Conservation (phyloP, 2,797 vertebrate species). For the Propithecus deckenii region DNA sequence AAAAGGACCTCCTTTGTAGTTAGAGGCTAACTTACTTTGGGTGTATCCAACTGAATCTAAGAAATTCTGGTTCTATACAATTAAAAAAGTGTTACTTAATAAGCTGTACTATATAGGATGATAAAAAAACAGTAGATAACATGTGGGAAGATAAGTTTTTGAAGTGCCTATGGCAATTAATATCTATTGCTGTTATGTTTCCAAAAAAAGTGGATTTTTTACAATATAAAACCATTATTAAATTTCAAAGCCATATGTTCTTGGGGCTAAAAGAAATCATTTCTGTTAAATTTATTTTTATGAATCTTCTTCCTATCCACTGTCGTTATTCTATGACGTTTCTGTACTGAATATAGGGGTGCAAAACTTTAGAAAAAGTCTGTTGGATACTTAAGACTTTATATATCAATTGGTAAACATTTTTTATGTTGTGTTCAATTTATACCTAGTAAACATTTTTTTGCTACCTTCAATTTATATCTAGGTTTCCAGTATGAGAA, state of each 20-base stretch:
- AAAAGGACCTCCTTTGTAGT: not conserved
- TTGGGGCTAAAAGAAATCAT: constrained; percentile 11
- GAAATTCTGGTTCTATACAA: not conserved
- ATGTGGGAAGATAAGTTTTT: not conserved
- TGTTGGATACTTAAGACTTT: not conserved
- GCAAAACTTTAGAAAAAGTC: not conserved
- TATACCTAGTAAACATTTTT: not conserved
- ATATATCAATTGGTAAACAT: not conserved
- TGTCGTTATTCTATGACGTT: not conserved
- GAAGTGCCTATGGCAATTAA: constrained; percentile 50
- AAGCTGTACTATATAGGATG: not conserved
- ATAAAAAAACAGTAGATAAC: constrained; percentile 30
- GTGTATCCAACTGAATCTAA: not conserved
- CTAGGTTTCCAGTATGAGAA: not conserved
- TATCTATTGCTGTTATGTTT: constrained; percentile 11
- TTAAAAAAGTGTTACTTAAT: constrained; percentile 37
- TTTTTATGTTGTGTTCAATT: not conserved
- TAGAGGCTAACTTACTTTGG: not conserved
- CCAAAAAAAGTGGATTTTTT: not conserved
- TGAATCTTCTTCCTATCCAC: not conserved
- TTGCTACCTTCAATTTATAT: not conserved
- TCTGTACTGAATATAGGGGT: not conserved
- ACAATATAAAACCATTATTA: constrained; percentile 49
- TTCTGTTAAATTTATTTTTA: constrained; percentile 47
- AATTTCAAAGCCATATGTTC: constrained; percentile 40